Percentiles rank a stretch among this genome's conserved stretches.
These are phyloP conservation scores for Stegostoma tigrinum DNA, from an alignment of 2,113 vertebrate genomes.

Conservation along the genomic window DNA sequence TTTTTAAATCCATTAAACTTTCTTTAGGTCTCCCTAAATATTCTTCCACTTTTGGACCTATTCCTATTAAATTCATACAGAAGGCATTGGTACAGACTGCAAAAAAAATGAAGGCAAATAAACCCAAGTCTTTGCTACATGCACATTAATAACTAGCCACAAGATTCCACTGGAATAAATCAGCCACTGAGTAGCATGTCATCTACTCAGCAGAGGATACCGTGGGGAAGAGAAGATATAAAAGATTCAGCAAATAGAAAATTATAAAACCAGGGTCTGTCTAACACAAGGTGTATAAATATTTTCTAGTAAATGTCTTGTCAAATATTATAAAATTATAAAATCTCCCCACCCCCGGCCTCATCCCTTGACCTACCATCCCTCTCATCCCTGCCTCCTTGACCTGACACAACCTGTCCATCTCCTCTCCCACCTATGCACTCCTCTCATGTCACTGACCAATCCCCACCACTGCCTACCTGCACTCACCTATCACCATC, in stretches of 20 bases:
- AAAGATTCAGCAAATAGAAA: not conserved
- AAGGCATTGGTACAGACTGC: not conserved
- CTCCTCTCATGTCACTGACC: too few species aligned
- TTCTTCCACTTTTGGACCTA: not conserved
- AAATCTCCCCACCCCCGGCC: too few species aligned
- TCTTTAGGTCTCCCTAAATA: not conserved
- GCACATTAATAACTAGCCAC: not conserved
- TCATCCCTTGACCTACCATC: too few species aligned
- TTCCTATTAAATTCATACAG: not conserved
- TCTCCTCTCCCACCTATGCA: too few species aligned
- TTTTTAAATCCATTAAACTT: not conserved
- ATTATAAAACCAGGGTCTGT: not conserved
- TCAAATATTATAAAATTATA: not conserved
- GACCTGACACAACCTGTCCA: too few species aligned
- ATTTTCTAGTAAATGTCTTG: constrained; percentile 15
- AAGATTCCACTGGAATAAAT: not conserved
- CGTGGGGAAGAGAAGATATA: not conserved
- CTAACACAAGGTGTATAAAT: not conserved
- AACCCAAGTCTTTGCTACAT: not conserved
- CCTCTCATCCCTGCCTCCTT: too few species aligned
- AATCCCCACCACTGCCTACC: too few species aligned
- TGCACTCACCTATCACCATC: too few species aligned
- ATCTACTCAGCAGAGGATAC: not conserved
- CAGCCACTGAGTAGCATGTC: not conserved
- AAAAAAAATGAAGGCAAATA: not conserved